phyloP scores from a whole-genome alignment of 1,140 invertebrate genomes.

The Mesaphorura yosii region DNA sequence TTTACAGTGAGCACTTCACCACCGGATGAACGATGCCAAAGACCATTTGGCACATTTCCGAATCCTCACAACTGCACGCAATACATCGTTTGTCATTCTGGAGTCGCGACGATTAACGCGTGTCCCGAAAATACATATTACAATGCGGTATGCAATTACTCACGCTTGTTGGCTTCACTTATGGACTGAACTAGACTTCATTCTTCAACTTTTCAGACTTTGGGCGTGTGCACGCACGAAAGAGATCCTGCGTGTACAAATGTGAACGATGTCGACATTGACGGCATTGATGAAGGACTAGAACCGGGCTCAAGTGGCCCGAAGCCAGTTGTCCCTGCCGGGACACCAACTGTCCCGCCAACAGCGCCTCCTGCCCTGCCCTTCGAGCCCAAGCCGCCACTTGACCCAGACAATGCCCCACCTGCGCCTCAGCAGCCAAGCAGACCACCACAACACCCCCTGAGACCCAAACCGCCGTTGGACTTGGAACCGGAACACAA shows the following conservation, averaged over 20 bases:
- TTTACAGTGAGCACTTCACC: background rate
- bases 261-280: background rate
- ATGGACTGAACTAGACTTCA: background rate
- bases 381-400: constrained; percentile 3
- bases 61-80: constrained; percentile 10
- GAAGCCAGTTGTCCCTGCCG: background rate
- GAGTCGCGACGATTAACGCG: constrained; percentile 13
- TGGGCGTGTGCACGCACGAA: constrained; percentile 6
- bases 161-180: background rate
- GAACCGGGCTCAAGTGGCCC: background rate
- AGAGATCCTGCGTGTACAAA: constrained; percentile 4
- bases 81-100: constrained; percentile 25
- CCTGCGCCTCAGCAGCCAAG: background rate
- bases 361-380: background rate
- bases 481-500: background rate
- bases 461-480: background rate
- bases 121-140: constrained; percentile 16
- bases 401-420: background rate
- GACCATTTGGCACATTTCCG: constrained; percentile 18
- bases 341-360: constrained; percentile 1
- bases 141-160: constrained; percentile 14
- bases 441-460: background rate
- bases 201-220: background rate
- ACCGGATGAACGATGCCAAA: constrained; percentile 8
- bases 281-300: no score